Percentiles rank a stretch among this genome's conserved stretches.
phyloP scores from a whole-genome alignment of 2,113 vertebrate species.

The Orthonyx spaldingii region DNA sequence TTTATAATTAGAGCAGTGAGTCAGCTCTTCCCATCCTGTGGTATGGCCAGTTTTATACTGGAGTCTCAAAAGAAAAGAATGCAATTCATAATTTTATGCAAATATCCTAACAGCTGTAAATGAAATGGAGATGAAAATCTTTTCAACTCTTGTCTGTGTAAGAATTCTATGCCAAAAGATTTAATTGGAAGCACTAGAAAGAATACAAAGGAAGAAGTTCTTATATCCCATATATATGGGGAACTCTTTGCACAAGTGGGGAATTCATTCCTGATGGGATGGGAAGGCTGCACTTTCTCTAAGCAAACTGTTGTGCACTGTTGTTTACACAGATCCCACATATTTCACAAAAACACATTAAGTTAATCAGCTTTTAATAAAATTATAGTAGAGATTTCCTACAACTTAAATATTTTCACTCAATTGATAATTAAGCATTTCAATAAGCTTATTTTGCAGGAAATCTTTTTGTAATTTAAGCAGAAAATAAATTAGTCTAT shows the following conservation, averaged over 20 bases:
- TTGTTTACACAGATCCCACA: not conserved
- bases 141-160: not conserved
- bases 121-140: not conserved
- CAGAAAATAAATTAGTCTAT: not conserved
- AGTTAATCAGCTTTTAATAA: not conserved
- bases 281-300: not conserved
- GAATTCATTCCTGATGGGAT: not conserved
- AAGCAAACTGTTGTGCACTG: not conserved
- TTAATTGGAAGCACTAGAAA: not conserved
- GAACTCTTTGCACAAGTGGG: not conserved
- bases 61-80: not conserved
- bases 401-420: not conserved
- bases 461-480: not conserved
- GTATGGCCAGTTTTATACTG: not conserved
- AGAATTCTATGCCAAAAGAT: not conserved
- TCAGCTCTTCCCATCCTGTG: not conserved
- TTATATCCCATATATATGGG: not conserved
- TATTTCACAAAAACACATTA: not conserved
- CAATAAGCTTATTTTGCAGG: not conserved
- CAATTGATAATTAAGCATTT: not conserved
- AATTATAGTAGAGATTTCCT: not conserved
- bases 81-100: constrained; percentile 25
- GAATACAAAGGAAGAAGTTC: not conserved
- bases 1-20: constrained; percentile 37
- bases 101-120: constrained; percentile 11